These are phyloP conservation scores for Pogonocichla stellata DNA, from an alignment of 2,113 vertebrate species.

Conservation along the genomic window DNA sequence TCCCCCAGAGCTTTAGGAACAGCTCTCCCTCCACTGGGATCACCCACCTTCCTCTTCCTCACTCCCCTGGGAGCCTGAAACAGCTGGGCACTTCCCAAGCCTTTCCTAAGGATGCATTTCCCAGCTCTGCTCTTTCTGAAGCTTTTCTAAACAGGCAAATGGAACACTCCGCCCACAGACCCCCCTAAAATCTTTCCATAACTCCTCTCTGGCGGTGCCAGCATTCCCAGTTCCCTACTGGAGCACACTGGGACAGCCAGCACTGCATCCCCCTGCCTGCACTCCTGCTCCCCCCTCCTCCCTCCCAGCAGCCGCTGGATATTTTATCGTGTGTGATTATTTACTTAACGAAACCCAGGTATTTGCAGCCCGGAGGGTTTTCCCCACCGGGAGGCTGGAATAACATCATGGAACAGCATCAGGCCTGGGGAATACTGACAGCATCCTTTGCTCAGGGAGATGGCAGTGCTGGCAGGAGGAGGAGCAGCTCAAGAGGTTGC, in stretches of 20 bases:
- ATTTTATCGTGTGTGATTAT: constrained; percentile 44
- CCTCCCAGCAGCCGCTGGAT: background rate
- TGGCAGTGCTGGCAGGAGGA: background rate
- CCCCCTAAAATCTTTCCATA: background rate
- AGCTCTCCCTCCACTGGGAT: background rate
- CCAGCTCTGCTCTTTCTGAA: background rate
- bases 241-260: background rate
- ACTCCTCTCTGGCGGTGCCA: background rate
- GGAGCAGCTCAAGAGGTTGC: constrained; percentile 37
- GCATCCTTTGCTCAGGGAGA: background rate
- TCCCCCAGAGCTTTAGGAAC: background rate
- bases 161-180: accelerated
- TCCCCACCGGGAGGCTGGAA: constrained; percentile 44
- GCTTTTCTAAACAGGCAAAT: background rate
- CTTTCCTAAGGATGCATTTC: background rate
- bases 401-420: background rate
- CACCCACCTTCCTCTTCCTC: background rate
- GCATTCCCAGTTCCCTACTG: background rate
- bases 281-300: background rate
- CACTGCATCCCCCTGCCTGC: background rate
- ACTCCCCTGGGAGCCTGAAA: background rate
- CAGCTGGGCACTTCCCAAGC: background rate
- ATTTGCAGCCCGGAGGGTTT: constrained; percentile 25
- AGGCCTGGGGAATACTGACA: constrained; percentile 9
- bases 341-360: constrained; percentile 24